Conservation (phyloP, 1,140 invertebrate genomes). For the Apis dorsata region DNA sequence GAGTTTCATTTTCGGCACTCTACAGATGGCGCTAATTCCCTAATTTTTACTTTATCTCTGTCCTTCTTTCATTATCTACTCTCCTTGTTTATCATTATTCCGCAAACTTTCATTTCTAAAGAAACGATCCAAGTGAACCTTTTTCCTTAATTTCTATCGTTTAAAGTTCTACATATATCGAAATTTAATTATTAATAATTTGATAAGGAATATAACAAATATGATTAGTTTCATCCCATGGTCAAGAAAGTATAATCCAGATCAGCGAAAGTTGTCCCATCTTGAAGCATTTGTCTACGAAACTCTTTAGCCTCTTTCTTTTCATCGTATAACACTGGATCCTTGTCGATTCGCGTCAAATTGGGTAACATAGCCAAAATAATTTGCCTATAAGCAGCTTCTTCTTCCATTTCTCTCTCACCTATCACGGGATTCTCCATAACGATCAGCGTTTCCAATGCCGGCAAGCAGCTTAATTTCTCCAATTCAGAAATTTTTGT, state of each 20-base stretch:
- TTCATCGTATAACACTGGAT: constrained; percentile 19
- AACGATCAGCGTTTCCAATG: constrained; percentile 41
- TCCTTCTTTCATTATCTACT: too few species aligned
- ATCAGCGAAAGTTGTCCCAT: background rate
- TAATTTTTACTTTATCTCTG: too few species aligned
- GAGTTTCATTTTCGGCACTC: too few species aligned
- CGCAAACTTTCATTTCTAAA: too few species aligned
- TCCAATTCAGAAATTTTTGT: constrained; percentile 32
- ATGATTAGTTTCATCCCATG: background rate
- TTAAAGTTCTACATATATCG: too few species aligned
- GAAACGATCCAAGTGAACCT: too few species aligned
- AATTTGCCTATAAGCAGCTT: background rate
- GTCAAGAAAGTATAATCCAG: background rate
- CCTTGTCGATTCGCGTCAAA: constrained; percentile 42
- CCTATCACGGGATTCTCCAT: constrained; percentile 29
- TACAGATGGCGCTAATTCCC: too few species aligned
- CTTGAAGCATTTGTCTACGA: background rate
- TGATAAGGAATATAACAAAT: background rate
- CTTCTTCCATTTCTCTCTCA: background rate
- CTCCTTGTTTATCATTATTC: too few species aligned
- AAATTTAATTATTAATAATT: background rate
- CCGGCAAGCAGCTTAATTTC: constrained; percentile 35
- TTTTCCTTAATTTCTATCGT: too few species aligned
- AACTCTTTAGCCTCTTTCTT: constrained; percentile 33
- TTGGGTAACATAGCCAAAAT: constrained; percentile 43